phyloP scores from a whole-genome alignment of 1,140 invertebrate genomes.

The Pygmarrhopalites habei region DNA sequence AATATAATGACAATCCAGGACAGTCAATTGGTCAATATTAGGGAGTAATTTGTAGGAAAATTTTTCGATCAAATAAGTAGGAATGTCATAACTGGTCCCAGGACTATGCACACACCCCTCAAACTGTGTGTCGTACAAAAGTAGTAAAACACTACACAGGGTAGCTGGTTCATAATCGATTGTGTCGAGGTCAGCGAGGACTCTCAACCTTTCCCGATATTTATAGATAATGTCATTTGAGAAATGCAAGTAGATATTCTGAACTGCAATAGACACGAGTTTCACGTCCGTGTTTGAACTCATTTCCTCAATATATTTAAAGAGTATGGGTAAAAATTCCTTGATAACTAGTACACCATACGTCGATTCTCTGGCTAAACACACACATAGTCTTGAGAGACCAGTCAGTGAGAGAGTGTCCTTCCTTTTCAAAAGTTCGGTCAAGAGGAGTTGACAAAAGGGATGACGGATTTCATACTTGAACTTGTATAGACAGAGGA shows the following conservation, averaged over 20 bases:
- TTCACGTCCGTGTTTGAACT: slow-evolving; percentile 15
- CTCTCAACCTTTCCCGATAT: slow-evolving; percentile 1
- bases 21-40: no score
- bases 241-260: slow-evolving; percentile 5
- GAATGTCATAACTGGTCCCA: no score
- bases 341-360: slow-evolving; percentile 20
- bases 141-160: slow-evolving; percentile 23
- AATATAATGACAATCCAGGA: no score
- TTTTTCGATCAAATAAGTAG: no score
- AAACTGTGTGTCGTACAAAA: slow-evolving; percentile 11
- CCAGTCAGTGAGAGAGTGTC: slow-evolving; percentile 20
- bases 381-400: slow-evolving; percentile 29
- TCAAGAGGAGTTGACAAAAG: slow-evolving; percentile 15
- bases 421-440: slow-evolving; percentile 23
- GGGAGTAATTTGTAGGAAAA: no score
- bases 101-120: no score
- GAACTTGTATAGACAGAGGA: slow-evolving; percentile 30
- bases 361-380: slow-evolving; percentile 10
- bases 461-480: slow-evolving; percentile 10
- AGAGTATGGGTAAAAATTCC: slow-evolving; percentile 24
- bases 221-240: slow-evolving; percentile 1
- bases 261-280: slow-evolving; percentile 23
- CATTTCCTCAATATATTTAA: slow-evolving; percentile 16
- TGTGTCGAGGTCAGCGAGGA: background rate
- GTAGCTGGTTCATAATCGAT: slow-evolving; percentile 17